Conservation (phyloP, 2,113 vertebrate species). For the Oryctolagus cuniculus region DNA sequence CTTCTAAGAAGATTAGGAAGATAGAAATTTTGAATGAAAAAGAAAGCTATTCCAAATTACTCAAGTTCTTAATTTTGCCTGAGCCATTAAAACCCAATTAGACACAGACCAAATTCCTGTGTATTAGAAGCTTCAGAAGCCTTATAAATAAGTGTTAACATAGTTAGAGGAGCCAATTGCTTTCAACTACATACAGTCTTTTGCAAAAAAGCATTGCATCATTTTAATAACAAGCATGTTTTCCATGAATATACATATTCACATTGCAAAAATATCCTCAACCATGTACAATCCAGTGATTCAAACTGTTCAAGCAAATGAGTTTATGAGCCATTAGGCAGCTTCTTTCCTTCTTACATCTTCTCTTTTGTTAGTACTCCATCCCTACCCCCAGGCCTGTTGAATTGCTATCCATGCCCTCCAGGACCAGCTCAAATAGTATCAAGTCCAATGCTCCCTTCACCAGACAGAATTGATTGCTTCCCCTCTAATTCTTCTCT, state of each 20-base stretch:
- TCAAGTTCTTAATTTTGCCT: constrained; percentile 72
- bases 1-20: constrained; percentile 51
- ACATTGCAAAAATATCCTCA: constrained; percentile 52
- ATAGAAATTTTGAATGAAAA: constrained; percentile 73
- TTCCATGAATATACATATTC: constrained; percentile 61
- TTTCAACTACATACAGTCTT: constrained; percentile 47
- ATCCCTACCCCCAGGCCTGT: background rate
- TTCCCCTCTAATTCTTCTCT: constrained; percentile 43
- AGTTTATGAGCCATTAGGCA: constrained; percentile 56
- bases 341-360: constrained; percentile 67
- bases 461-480: constrained; percentile 23
- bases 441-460: background rate
- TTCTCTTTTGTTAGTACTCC: constrained; percentile 58
- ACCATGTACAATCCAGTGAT: constrained; percentile 68
- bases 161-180: constrained; percentile 37
- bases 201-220: constrained; percentile 57
- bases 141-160: constrained; percentile 72
- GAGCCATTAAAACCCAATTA: constrained; percentile 74
- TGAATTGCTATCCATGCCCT: constrained; percentile 36
- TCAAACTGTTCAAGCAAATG: constrained; percentile 70
- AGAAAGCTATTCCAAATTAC: constrained; percentile 67
- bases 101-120: constrained; percentile 69
- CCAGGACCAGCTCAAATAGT: background rate
- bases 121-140: constrained; percentile 58
- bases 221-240: constrained; percentile 68